Conservation (phyloP, 2,797 vertebrate species). For the Centroberyx gerrardi region DNA sequence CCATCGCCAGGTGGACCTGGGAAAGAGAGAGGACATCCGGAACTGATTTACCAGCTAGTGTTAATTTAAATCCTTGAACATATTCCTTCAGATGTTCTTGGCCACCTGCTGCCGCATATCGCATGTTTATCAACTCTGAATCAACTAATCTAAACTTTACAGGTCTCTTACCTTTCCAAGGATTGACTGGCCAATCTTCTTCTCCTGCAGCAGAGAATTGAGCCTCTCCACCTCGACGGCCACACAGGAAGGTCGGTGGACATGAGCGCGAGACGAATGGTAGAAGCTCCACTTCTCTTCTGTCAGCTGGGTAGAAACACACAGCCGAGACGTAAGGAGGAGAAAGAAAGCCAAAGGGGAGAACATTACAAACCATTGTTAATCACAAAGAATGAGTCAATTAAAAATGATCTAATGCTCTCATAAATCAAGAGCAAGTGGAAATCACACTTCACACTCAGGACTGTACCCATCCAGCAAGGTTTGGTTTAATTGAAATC, state of each 20-base stretch:
- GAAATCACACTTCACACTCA: conserved; percentile 29
- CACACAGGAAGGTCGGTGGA: conserved; percentile 93
- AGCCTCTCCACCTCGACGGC: conserved; percentile 95
- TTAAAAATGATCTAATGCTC: neutral
- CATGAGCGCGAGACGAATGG: conserved; percentile 91
- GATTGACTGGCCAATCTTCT: conserved; percentile 95
- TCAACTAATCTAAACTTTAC: neutral
- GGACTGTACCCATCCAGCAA: conserved; percentile 46
- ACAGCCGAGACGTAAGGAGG: neutral
- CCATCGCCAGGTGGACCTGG: conserved; percentile 97
- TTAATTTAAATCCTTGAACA: too few relatives aligned
- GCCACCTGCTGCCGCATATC: too few relatives aligned
- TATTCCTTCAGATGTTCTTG: too few relatives aligned
- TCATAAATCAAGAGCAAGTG: neutral
- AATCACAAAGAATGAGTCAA: neutral
- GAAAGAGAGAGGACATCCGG: neutral
- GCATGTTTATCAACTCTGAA: neutral
- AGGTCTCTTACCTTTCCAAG: conserved; percentile 91
- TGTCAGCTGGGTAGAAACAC: conserved; percentile 83
- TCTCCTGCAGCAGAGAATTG: conserved; percentile 88
- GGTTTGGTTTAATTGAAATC: neutral
- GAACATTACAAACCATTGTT: neutral
- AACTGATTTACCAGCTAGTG: too few relatives aligned
- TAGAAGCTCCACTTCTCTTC: conserved; percentile 96
- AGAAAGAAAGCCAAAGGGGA: neutral